Conservation (phyloP, 1,140 invertebrate genomes). For the Drosophila parvula region DNA sequence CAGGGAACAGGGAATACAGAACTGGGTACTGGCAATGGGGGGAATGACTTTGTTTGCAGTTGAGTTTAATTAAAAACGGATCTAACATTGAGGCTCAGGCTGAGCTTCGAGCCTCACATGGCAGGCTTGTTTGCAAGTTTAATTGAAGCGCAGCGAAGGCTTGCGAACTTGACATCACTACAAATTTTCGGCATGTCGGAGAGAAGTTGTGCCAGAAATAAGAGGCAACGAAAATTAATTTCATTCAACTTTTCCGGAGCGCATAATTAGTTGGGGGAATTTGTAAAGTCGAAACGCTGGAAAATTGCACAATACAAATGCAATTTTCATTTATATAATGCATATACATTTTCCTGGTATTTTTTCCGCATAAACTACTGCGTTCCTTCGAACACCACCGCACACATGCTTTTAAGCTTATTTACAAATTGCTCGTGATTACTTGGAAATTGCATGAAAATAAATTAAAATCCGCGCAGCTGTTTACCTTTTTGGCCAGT, state of each 20-base stretch:
- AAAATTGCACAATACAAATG: slow-evolving; percentile 28
- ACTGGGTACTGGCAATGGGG: background rate
- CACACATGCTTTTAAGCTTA: slow-evolving; percentile 10
- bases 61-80: slow-evolving; percentile 83
- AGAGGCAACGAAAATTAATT: slow-evolving; percentile 35
- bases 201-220: slow-evolving; percentile 13
- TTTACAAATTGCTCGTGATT: slow-evolving; percentile 51
- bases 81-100: slow-evolving; percentile 66
- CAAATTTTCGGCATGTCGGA: slow-evolving; percentile 39
- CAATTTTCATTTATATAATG: slow-evolving; percentile 42
- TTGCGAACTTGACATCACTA: slow-evolving; percentile 43
- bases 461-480: slow-evolving; percentile 46
- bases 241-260: slow-evolving; percentile 45
- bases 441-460: slow-evolving; percentile 37
- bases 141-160: slow-evolving; percentile 55
- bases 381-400: background rate
- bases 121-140: slow-evolving; percentile 66
- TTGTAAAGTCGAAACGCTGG: background rate
- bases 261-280: slow-evolving; percentile 59
- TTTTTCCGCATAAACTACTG: slow-evolving; percentile 41
- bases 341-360: background rate
- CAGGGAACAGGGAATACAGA: background rate
- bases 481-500: slow-evolving; percentile 27
- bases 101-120: slow-evolving; percentile 33
- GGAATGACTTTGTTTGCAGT: slow-evolving; percentile 77